phyloP scores from a whole-genome alignment of 2,888 invertebrate species.

The Tetramorium bicarinatum region DNA sequence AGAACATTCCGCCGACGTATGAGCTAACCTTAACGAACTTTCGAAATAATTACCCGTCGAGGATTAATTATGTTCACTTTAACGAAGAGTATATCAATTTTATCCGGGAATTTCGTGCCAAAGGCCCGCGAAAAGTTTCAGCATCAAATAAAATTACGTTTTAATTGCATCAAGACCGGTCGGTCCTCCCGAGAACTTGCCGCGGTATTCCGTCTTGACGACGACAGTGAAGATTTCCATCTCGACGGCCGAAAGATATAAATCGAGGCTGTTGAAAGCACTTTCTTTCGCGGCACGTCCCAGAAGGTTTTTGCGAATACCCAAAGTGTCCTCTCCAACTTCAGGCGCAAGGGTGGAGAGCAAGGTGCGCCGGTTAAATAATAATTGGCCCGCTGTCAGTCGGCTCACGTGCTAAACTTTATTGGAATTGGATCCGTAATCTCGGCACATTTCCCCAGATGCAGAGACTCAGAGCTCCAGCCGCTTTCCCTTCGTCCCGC shows the following conservation, averaged over 20 bases:
- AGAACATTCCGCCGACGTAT: conserved; percentile 60
- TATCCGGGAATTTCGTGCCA: conserved; percentile 49
- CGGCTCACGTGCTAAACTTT: conserved; percentile 84
- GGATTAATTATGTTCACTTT: conserved; percentile 61
- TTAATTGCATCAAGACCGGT: conserved; percentile 49
- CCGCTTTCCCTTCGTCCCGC: conserved; percentile 37
- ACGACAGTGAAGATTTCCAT: conserved; percentile 27
- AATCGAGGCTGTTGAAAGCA: conserved; percentile 43
- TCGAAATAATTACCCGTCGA: conserved; percentile 62
- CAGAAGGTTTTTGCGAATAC: conserved; percentile 60
- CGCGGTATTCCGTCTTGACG: conserved; percentile 20
- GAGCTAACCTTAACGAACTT: conserved; percentile 65
- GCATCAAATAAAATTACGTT: conserved; percentile 56
- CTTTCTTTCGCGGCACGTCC: conserved; percentile 68
- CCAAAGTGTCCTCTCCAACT: conserved; percentile 62
- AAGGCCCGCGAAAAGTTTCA: conserved; percentile 34
- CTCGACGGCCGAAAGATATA: conserved; percentile 36
- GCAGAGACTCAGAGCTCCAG: conserved; percentile 68
- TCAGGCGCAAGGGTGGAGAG: conserved; percentile 40
- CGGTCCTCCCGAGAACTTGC: conserved; percentile 17
- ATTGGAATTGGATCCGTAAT: conserved; percentile 85
- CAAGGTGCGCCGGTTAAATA: conserved; percentile 78
- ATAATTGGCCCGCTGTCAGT: conserved; percentile 82
- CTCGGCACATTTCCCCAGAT: conserved; percentile 83
- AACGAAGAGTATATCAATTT: conserved; percentile 52